Evolutionary conservation across 2,797 vertebrate species (phyloP), one percentile per base, ranked within the genome.

Genomic region (Schizothorax lantsangensis): DNA sequence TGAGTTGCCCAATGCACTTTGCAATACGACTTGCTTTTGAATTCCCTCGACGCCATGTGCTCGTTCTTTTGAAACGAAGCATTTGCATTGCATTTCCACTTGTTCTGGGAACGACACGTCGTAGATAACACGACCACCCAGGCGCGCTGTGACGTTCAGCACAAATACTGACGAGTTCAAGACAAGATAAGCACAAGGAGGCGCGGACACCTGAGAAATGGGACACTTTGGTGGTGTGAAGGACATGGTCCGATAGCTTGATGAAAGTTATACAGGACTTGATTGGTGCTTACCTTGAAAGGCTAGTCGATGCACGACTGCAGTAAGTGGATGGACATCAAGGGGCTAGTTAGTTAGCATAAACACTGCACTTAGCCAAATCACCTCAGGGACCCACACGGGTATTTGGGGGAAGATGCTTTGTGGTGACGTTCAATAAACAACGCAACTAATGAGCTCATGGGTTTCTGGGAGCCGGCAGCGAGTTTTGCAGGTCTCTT

Each of bases 41-140:
- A 72, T 45, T 88, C 83, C 87, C 85, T 87, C 40, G 64, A 45
- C 64, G 62, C 49, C 26, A 30, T 84, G 36, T 15, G 62, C 89
- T 77, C 89, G 83, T 87, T 90, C 88, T 86, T 82, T 86, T 93
- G 91, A 94, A 94, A 94, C 93, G 90, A 93, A 88, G 91, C 92
- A 89, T 95, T 94, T 84, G 88, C 87, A 26, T 88, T 89, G 81
- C 91, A 91, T 86, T 92, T 95, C 90, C 91, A 89, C 87, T 77
- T 91, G 92, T 92, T 94, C 93, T 94, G 92, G 93, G 94, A 95
- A 94, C 66, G 91, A 85, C 90, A 62, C 86, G 88, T 88, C 84
- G 52, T 91, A 92, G 92, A 93, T 93, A 93, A 17, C 75, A 54
- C 79, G 89, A 96, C 96, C 95, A 96, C 95, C 95, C 95, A 93